phyloP scores from a whole-genome alignment of 92 coral and sea anemone genomes.

The Porites cylindrica region DNA sequence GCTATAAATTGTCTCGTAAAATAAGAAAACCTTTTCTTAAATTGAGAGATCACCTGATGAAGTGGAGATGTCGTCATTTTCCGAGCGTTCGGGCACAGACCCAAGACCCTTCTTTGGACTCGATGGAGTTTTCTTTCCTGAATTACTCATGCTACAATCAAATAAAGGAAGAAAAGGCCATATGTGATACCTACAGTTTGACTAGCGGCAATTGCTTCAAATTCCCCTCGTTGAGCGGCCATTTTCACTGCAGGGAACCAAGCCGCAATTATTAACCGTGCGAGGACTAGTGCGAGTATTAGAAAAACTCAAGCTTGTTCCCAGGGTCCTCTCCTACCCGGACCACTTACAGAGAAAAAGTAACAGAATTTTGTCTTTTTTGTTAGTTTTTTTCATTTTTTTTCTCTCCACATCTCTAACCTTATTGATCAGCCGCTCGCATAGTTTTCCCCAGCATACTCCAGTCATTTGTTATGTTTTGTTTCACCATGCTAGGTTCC shows the following conservation, averaged over 20 bases:
- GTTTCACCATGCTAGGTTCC: no score
- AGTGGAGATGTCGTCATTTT: neutral
- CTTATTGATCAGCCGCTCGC: neutral
- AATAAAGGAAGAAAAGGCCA: neutral
- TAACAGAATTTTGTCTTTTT: neutral
- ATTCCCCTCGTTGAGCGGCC: neutral
- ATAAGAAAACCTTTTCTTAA: no score
- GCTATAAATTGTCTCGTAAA: no score
- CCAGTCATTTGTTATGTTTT: no score
- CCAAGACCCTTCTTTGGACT: neutral
- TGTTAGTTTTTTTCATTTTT: no score
- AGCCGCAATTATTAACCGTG: neutral
- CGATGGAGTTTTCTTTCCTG: slow-evolving; percentile 3
- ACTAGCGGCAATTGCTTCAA: neutral
- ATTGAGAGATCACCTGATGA: neutral
- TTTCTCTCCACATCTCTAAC: neutral
- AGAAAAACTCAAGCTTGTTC: no score
- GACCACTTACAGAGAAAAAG: no score
- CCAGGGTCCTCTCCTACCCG: no score
- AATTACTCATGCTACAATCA: slow-evolving; percentile 6
- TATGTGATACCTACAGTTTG: neutral
- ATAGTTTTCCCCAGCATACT: no score
- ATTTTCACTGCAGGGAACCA: slow-evolving; percentile 13
- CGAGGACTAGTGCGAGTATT: neutral
- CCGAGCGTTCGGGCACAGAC: neutral